phyloP scores from a whole-genome alignment of 2,797 vertebrate species.

The Ataeniobius toweri region DNA sequence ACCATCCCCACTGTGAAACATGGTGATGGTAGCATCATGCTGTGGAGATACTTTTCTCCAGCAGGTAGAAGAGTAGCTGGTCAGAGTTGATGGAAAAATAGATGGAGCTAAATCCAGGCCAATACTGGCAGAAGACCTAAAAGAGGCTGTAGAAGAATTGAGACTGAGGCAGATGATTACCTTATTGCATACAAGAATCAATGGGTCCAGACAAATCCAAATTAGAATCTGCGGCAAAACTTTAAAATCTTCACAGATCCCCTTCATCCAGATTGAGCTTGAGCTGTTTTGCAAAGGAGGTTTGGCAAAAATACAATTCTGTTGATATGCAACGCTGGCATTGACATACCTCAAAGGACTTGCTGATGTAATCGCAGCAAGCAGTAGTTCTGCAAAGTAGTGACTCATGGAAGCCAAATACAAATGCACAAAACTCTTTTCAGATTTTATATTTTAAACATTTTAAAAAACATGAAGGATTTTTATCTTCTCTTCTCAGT shows the following conservation, averaged over 20 bases:
- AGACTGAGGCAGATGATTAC: background rate
- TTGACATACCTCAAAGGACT: background rate
- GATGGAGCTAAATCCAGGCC: background rate
- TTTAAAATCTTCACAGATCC: background rate
- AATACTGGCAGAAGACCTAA: background rate
- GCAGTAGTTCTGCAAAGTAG: background rate
- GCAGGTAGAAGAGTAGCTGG: background rate
- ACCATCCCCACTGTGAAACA: background rate
- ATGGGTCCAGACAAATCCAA: background rate
- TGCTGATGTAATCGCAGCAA: background rate
- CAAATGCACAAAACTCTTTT: background rate
- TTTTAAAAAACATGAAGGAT: background rate
- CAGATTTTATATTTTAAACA: background rate
- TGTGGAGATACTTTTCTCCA: no score
- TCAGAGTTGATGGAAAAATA: background rate
- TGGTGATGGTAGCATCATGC: background rate
- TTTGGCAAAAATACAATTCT: background rate
- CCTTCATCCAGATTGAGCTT: background rate
- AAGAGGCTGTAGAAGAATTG: background rate
- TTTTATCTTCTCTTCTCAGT: background rate
- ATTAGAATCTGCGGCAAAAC: background rate
- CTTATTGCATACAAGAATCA: background rate
- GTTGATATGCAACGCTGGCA: background rate
- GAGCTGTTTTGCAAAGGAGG: background rate
- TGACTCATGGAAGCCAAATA: background rate